These are phyloP conservation scores for Megaustenia siamemsis DNA, from an alignment of 2,888 invertebrate species.

Conservation along the genomic window DNA sequence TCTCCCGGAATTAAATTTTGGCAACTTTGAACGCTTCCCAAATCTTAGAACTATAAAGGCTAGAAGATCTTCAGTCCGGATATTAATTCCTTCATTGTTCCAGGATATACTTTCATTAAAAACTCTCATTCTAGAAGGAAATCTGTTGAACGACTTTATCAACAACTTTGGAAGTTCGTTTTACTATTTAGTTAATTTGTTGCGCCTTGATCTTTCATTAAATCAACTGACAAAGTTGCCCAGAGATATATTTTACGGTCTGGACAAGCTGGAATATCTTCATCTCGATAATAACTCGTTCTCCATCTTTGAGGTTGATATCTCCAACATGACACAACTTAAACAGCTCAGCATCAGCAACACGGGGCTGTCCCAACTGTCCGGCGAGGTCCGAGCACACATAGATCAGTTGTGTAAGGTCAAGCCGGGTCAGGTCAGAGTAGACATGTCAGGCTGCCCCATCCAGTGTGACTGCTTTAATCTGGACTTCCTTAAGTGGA, in stretches of 20 bases:
- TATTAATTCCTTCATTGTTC: not conserved
- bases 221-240: slow-evolving; percentile 36
- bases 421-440: no score
- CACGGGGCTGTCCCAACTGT: no score
- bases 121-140: not conserved
- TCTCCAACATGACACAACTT: no score
- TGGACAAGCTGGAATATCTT: no score
- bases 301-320: slow-evolving; percentile 8
- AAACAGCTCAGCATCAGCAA: no score
- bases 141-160: not conserved
- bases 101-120: not conserved
- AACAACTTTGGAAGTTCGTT: slow-evolving; percentile 1
- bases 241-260: slow-evolving; percentile 10
- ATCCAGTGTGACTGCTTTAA: no score
- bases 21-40: not conserved
- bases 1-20: not conserved
- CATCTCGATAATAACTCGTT: slow-evolving; percentile 35
- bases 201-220: slow-evolving; percentile 13
- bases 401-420: no score
- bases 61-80: not conserved
- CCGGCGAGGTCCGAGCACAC: not conserved
- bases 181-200: slow-evolving; percentile 12
- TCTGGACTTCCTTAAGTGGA: no score
- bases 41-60: not conserved
- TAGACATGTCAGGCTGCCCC: no score